Base-by-base conservation (phyloP, 2,888 invertebrate species). In the Tenthredo distinguenda region DNA sequence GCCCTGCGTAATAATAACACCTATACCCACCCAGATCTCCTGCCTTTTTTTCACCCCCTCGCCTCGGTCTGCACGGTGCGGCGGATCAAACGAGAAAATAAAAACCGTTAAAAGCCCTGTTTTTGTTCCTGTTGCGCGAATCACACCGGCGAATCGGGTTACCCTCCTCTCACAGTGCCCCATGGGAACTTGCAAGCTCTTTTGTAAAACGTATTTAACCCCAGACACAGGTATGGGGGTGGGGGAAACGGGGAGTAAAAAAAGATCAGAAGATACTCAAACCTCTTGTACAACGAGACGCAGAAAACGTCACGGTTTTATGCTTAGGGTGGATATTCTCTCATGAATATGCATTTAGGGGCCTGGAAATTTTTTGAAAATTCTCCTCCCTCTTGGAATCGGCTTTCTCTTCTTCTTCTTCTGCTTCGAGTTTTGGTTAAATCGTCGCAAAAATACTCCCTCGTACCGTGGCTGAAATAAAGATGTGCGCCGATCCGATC, bases 1-100 rank as follows among this genome's bases (percentile, higher is more conserved):
- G 31, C 77, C 77, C 77, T 55, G 50, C 26, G 77, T 50, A 77
- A 77, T 55, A 77, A 77, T 43, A 37, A 37, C 21, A 68, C 26
- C 34, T 15, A 43, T 40, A 55, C n/a, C 55, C n/a, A 40, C 18
- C 18, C n/a, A 31, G 9, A 6, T 18, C 37, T 12, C 26, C 3
- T 26, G 1, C 15, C 26, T 26, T 26, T 47, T 43, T 26, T 7
- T 76, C 12, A 10, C 12, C 21, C 21, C 43, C 18, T 2, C 0
- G 12, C 4, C 76, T n/a, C 12, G 26, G 47, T 47, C 18, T n/a
- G 65, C 21, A 21, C 2, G 58, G 7, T 1, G n/a, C 7, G 6
- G 18, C 62, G 62, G 68, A 26, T 34, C 31, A 68, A 68, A 68
- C 68, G 34, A 34, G 68, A 68, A 68, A 34, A 68, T 68, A 68